Evolutionary conservation across 2,797 vertebrate genomes (phyloP), one percentile per base, ranked within the genome.

Genomic region (Anguilla megastoma): DNA sequence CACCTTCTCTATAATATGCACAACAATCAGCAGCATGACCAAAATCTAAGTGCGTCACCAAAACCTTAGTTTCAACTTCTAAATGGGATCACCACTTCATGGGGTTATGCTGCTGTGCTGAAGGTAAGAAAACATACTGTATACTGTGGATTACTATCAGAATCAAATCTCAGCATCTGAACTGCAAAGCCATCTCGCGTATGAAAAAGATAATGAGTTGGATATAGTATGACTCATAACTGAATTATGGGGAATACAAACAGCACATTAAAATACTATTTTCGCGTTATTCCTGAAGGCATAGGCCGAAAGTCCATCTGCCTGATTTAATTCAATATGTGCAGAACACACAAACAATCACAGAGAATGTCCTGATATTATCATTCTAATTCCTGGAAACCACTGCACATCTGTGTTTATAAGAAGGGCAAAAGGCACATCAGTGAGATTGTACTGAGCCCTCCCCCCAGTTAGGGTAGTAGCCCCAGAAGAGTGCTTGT

Each of bases 401-500:
- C 45, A n/a, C n/a, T 24, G 41, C 79, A 48, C 18, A 48, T 48
- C 76, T 45, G n/a, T 36, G 69, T 74, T 74, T 14, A 41, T 1
- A 12, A 76, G 74, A 21, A 41, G 36, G 18, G 14, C 10, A 76
- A 76, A 76, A 76, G 74, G 30, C 33, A 76, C 33, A 74, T 41
- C 14, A 18, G 76, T 79, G 79, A 48, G 41, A 21, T 45, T 45
- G 41, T 24, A 18, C 12, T 41, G 48, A 48, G 6, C 36, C 66
- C 83, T 24, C 50, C 74, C 56, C 88, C 79, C 86, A 41, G 80
- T 41, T 74, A 45, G 84, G 0, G 0, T 48, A 85, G 56, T 24
- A 86, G n/a, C 30, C 48, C 74, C 86, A 87, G 52, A 50, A 54
- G 45, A 54, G 50, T 27, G 50, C 8, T 21, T 85, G 69, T 86